Evolutionary conservation across 1,140 invertebrate genomes (phyloP).

Genomic region (Lethrus apterus): DNA sequence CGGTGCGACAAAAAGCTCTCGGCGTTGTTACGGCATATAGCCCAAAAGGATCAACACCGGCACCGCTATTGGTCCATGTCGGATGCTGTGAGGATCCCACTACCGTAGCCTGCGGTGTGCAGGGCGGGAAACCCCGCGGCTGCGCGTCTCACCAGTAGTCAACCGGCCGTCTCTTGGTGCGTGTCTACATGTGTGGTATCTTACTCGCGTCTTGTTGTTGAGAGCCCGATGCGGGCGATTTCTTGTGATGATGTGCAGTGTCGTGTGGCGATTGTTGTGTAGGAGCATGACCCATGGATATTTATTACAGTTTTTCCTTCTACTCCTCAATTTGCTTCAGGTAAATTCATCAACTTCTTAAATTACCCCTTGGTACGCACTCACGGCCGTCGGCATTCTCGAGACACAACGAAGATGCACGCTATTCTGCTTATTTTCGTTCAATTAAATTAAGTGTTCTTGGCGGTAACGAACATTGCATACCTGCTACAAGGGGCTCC

Average conservation of each 20-base stretch:
- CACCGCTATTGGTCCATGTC: slow-evolving; percentile 31
- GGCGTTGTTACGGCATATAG: slow-evolving; percentile 4
- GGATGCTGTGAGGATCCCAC: slow-evolving; percentile 28
- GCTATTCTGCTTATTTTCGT: too few species aligned
- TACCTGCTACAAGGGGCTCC: too few species aligned
- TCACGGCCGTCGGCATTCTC: slow-evolving; percentile 1
- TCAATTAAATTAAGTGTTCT: too few species aligned
- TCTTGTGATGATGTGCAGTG: slow-evolving; percentile 42
- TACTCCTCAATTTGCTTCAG: slow-evolving; percentile 42
- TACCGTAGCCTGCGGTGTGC: slow-evolving; percentile 21
- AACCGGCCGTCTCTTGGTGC: slow-evolving; percentile 26
- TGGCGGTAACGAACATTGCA: too few species aligned
- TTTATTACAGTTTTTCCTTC: slow-evolving; percentile 42
- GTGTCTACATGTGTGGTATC: slow-evolving; percentile 19
- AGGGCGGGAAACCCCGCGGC: slow-evolving; percentile 33
- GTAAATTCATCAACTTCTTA: slow-evolving; percentile 34
- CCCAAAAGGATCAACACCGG: slow-evolving; percentile 3
- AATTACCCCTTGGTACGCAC: neutral
- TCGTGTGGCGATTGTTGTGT: slow-evolving; percentile 44
- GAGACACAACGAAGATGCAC: too few species aligned
- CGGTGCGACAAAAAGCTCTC: slow-evolving; percentile 7
- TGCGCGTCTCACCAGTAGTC: slow-evolving; percentile 36
- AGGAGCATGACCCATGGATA: slow-evolving; percentile 46
- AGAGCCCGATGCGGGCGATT: slow-evolving; percentile 26
- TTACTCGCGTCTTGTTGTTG: slow-evolving; percentile 15